Base-by-base conservation (phyloP, 2,888 invertebrate species). In the Mesodorylaimus sp. region DNA sequence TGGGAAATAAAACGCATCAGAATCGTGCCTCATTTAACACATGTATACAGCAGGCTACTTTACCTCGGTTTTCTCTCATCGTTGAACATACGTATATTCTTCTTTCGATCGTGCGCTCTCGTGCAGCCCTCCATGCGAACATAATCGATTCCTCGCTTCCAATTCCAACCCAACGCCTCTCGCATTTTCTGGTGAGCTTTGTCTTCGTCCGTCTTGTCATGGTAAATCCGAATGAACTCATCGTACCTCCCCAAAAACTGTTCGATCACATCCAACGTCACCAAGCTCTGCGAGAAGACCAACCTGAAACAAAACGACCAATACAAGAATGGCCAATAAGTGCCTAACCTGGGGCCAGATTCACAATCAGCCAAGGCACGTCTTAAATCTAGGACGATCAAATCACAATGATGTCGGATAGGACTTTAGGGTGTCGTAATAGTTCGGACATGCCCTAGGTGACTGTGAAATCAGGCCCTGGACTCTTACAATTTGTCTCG, bases 401-500 rank as follows among this genome's bases (percentile, higher is more conserved):
- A n/a, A n/a, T n/a, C n/a, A n/a, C n/a, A n/a, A n/a, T n/a, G n/a
- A n/a, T n/a, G n/a, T n/a, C n/a, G n/a, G n/a, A n/a, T n/a, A n/a
- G n/a, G n/a, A n/a, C n/a, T n/a, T n/a, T n/a, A n/a, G n/a, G n/a
- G n/a, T n/a, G n/a, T n/a, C n/a, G n/a, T n/a, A n/a, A n/a, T n/a
- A n/a, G n/a, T n/a, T n/a, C n/a, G n/a, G n/a, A n/a, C n/a, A n/a
- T n/a, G n/a, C n/a, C n/a, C n/a, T n/a, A n/a, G n/a, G n/a, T n/a
- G n/a, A n/a, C n/a, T n/a, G n/a, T n/a, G n/a, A n/a, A n/a, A n/a
- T n/a, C n/a, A n/a, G n/a, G n/a, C n/a, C n/a, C n/a, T n/a, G n/a
- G n/a, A n/a, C n/a, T n/a, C 77, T 74, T 68, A 83, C 81, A 95
- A 72, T 75, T 95, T 95, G 66, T 99, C 97, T 0, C 95, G 95